Conservation (phyloP, 2,888 invertebrate species). For the Metalampra italica region DNA sequence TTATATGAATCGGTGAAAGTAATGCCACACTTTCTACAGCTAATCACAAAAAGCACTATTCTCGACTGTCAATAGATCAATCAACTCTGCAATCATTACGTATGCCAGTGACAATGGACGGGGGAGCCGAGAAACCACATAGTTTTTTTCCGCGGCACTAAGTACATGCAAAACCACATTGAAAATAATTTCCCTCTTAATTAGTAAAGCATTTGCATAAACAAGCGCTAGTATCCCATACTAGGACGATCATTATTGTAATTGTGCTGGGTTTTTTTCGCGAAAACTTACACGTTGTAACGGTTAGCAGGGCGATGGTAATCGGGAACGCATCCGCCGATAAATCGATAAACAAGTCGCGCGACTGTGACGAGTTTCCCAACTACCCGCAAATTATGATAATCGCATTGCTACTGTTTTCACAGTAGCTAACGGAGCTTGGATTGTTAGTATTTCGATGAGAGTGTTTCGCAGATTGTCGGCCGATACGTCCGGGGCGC, state of each 20-base stretch:
- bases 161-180: constrained; percentile 57
- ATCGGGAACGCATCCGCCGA: constrained; percentile 69
- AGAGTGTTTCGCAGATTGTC: constrained; percentile 57
- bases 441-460: constrained; percentile 40
- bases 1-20: constrained; percentile 20
- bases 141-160: constrained; percentile 39
- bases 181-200: constrained; percentile 70
- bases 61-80: constrained; percentile 42
- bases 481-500: constrained; percentile 55
- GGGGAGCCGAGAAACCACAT: constrained; percentile 34
- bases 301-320: constrained; percentile 61
- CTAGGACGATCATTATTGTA: constrained; percentile 72
- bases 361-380: constrained; percentile 64
- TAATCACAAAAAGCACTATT: constrained; percentile 11
- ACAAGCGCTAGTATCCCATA: constrained; percentile 66
- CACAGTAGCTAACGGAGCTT: constrained; percentile 42
- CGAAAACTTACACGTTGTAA: constrained; percentile 63
- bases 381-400: constrained; percentile 59
- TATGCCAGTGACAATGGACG: constrained; percentile 55
- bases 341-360: constrained; percentile 70
- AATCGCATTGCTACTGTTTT: constrained; percentile 57
- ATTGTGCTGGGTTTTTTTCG: constrained; percentile 62
- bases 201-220: constrained; percentile 71
- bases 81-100: constrained; percentile 39
- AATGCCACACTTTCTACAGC: constrained; percentile 20